phyloP scores from a whole-genome alignment of 2,113 vertebrate species.

The Chiloscyllium plagiosum region DNA sequence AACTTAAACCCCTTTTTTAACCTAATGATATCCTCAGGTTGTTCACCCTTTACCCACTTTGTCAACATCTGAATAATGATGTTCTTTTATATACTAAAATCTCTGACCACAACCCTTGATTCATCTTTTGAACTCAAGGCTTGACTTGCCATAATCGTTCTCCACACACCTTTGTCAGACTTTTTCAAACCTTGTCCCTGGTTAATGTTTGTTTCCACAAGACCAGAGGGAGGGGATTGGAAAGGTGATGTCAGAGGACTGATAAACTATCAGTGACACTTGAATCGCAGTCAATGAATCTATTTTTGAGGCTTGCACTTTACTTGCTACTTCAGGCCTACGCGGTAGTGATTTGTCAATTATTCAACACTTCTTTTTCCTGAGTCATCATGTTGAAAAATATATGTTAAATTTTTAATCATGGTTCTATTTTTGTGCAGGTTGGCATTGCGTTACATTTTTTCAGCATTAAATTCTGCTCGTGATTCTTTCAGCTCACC shows the following conservation, averaged over 20 bases:
- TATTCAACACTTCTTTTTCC: neutral
- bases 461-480: neutral
- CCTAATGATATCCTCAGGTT: neutral
- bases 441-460: neutral
- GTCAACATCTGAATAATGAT: neutral
- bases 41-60: too few species aligned
- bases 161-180: neutral
- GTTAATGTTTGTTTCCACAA: neutral
- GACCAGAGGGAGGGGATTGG: neutral
- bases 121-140: neutral
- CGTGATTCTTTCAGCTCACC: neutral
- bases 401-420: constrained; percentile 19
- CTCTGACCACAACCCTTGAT: neutral
- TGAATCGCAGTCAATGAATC: neutral
- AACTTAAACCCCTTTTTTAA: neutral
- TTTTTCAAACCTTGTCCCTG: neutral
- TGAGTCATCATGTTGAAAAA: neutral
- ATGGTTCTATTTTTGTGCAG: neutral
- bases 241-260: neutral
- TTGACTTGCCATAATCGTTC: neutral
- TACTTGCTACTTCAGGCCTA: neutral
- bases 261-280: neutral
- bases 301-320: neutral
- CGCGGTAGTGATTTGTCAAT: neutral
- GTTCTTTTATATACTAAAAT: neutral